Conservation (phyloP, 2,888 invertebrate species). For the Diloba caeruleocephala region DNA sequence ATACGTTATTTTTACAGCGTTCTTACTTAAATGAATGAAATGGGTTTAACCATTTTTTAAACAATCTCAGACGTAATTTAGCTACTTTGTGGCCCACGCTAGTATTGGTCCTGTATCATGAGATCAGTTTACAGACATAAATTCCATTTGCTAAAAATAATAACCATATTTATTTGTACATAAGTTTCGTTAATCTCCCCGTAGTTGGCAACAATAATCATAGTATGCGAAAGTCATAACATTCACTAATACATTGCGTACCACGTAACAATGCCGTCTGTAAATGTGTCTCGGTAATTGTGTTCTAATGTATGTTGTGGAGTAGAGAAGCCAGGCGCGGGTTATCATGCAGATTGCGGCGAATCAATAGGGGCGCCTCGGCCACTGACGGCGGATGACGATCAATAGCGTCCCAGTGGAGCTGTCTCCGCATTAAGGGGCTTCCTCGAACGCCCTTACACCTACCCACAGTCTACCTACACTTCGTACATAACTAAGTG, state of each 20-base stretch:
- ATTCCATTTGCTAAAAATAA: no score
- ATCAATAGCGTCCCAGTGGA: slow-evolving; percentile 87
- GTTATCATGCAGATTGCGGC: slow-evolving; percentile 89
- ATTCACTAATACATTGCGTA: slow-evolving; percentile 54
- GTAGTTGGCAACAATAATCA: slow-evolving; percentile 13
- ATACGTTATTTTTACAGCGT: no score
- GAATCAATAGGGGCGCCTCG: slow-evolving; percentile 88
- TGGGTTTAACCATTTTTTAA: no score
- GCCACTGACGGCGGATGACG: slow-evolving; percentile 88
- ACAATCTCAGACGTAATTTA: no score
- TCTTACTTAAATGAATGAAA: no score
- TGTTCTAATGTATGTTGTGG: slow-evolving; percentile 72
- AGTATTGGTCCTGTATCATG: no score
- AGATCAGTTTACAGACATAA: no score
- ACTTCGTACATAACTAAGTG: slow-evolving; percentile 65
- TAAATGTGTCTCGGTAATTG: slow-evolving; percentile 64
- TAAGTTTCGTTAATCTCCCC: neutral
- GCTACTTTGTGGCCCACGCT: no score
- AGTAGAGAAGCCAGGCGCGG: slow-evolving; percentile 83
- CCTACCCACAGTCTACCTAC: slow-evolving; percentile 82
- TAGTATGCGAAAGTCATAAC: slow-evolving; percentile 27
- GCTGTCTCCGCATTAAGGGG: slow-evolving; percentile 88
- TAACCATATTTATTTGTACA: no score
- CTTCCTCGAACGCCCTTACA: slow-evolving; percentile 88
- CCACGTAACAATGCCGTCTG: slow-evolving; percentile 55